Evolutionary conservation across 1,140 invertebrate genomes (phyloP), one percentile per base, ranked within the genome.

Genomic region (Drosophila dunni): DNA sequence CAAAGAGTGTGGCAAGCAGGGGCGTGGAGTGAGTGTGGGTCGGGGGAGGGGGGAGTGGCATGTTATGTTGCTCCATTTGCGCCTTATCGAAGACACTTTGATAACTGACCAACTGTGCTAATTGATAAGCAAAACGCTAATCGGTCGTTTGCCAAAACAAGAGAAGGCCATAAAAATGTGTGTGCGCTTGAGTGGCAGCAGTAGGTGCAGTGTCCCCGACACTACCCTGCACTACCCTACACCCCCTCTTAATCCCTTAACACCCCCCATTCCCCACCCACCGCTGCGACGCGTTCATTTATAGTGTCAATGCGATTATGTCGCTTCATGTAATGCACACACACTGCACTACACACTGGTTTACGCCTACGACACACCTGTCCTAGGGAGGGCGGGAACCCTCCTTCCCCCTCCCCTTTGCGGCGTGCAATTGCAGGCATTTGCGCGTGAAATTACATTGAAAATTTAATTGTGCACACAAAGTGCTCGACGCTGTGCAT

Each of bases 391-490:
- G 17, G 17, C 2, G 17, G 17, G 17, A 2, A 20, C 17, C 17
- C 2, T 20, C 17, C 2, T 20, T 20, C 17, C 2, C 17, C 17
- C 1, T 20, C 24, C 24, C 1, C 24, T 29, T 29, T 29, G 24
- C 36, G 33, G 44, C 50, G 67, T 69, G 74, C 81, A 75, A 76
- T 85, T 85, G 70, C 51, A 82, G 82, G 79, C 82, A 86, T 79
- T 86, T 82, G 82, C 53, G 82, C 82, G 72, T 86, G 79, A 86
- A 86, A 86, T 86, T 86, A 86, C 82, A 86, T 86, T 86, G 75
- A 81, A 86, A 86, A 86, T 86, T 86, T 86, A 86, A 86, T 86
- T 77, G 82, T 68, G 82, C 82, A 81, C 77, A 79, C 69, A 78
- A 82, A 76, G 75, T 72, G 77, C 66, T 78, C 75, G 40, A 51